These are phyloP conservation scores for Parthenolecanium corni DNA, from an alignment of 2,888 invertebrate species.

Conservation along the genomic window DNA sequence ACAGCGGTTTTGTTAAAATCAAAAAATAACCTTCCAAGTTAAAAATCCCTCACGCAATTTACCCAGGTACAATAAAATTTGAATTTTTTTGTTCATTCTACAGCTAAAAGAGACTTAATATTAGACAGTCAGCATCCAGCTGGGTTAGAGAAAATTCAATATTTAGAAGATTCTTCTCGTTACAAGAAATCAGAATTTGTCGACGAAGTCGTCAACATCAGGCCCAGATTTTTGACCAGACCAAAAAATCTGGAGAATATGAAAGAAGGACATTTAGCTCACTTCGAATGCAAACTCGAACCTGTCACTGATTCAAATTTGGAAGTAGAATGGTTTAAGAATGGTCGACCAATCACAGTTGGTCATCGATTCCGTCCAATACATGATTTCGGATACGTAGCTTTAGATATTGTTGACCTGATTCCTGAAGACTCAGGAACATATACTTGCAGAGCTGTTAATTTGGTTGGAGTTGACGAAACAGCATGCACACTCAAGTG, in stretches of 20 bases:
- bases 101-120: slow-evolving; percentile 72
- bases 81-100: slow-evolving; percentile 14
- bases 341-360: slow-evolving; percentile 84
- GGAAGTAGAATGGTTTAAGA: slow-evolving; percentile 93
- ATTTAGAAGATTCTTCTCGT: slow-evolving; percentile 73
- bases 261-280: slow-evolving; percentile 81
- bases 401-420: slow-evolving; percentile 87
- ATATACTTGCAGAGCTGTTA: slow-evolving; percentile 88
- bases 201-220: slow-evolving; percentile 70
- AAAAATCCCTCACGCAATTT: too few species aligned
- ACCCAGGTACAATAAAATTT: too few species aligned
- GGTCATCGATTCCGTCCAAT: slow-evolving; percentile 90
- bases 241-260: slow-evolving; percentile 77
- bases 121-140: slow-evolving; percentile 83
- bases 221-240: slow-evolving; percentile 72
- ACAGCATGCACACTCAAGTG: slow-evolving; percentile 61
- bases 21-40: background rate
- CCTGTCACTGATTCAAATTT: slow-evolving; percentile 94
- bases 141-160: slow-evolving; percentile 82
- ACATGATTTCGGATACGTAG: slow-evolving; percentile 97
- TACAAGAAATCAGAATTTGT: slow-evolving; percentile 70
- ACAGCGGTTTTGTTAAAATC: background rate
- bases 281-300: slow-evolving; percentile 94
- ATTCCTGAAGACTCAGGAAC: slow-evolving; percentile 91
- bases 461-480: slow-evolving; percentile 79